Base-by-base conservation (phyloP, 2,797 vertebrate genomes). In the Acanthurus tractus region DNA sequence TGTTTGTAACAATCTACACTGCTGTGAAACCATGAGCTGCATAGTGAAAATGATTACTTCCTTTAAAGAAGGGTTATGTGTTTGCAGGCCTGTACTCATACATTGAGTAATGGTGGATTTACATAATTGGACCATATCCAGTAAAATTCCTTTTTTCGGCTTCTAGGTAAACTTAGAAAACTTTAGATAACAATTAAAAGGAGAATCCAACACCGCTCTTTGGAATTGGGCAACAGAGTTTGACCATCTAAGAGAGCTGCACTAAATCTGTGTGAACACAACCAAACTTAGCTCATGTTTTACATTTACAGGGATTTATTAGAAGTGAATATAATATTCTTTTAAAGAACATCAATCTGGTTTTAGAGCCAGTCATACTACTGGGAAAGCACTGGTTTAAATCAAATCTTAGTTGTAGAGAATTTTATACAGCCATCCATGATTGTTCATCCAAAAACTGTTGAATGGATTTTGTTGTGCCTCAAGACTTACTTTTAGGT, bases 191-290 rank as follows among this genome's bases (percentile, higher is more conserved):
- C 29, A 4, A 29, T 29, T 29, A 29, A 29, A 29, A 65, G 61
- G 12, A 48, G 3, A 70, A 50, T 14, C 57, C 56, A 3, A 63
- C 44, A 62, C 11, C 10, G 45, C 15, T 11, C 48, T 48, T 38
- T 22, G 22, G 18, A 15, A 4, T 3, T 23, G 11, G 9, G 20
- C 18, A n/a, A 7, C 13, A 38, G 42, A 46, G 3, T 52, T 12
- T 42, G 23, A 49, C 14, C 12, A 52, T 45, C 18, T 55, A 6
- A 76, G 53, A 15, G 18, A 34, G 18, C 50, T 4, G 12, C 64
- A 54, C 34, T 56, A 49, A 59, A 70, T 48, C 57, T 25, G 14
- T 34, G 65, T 58, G 36, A 70, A 57, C 56, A 50, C 50, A 62
- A 62, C 56, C 23, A 12, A 45, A 12, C 29, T 29, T 3, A 29